phyloP scores from a whole-genome alignment of 2,797 vertebrate genomes.

The Thripadectes ignobilis region DNA sequence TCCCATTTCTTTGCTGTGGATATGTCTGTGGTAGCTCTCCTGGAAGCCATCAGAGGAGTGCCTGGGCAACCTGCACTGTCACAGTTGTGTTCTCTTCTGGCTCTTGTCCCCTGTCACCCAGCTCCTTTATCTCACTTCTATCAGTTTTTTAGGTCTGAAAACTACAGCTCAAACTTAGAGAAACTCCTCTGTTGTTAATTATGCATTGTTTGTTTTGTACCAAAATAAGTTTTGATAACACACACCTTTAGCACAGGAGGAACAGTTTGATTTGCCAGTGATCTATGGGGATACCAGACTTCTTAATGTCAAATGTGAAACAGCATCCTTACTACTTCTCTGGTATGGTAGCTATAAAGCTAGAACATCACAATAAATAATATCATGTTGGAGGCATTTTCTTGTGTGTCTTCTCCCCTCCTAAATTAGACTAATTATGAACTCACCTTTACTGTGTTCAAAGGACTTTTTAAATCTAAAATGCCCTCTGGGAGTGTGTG shows the following conservation, averaged over 20 bases:
- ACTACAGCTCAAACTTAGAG: not conserved
- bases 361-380: not conserved
- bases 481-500: not conserved
- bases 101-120: fast-evolving
- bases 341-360: not conserved
- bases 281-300: not conserved
- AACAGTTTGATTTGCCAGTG: not conserved
- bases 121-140: not conserved
- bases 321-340: not conserved
- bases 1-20: not conserved
- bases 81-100: not conserved
- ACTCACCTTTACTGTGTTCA: not conserved
- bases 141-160: not conserved
- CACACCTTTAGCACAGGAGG: not conserved
- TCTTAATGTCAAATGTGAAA: not conserved
- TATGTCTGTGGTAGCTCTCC: not conserved
- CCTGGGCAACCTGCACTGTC: not conserved
- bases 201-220: not conserved
- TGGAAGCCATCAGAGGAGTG: not conserved
- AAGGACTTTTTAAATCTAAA: not conserved
- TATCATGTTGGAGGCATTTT: not conserved
- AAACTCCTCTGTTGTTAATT: not conserved
- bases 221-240: not conserved
- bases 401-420: not conserved
- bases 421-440: not conserved